These are phyloP conservation scores for Pristionchus fissidentatus DNA, from an alignment of 2,888 invertebrate species.

Conservation along the genomic window DNA sequence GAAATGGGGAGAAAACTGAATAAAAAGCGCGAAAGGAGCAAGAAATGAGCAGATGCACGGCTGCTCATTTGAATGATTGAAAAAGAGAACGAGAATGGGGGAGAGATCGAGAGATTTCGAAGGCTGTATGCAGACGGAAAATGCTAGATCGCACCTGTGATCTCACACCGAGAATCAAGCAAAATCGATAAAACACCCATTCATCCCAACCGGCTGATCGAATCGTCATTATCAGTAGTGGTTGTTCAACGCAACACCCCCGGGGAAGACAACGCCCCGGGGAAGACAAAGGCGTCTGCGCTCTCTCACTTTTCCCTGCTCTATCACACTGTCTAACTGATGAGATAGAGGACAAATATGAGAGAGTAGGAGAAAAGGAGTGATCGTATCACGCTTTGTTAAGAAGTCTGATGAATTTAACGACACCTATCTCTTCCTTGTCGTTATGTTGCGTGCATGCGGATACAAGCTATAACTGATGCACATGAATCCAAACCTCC, in stretches of 20 bases:
- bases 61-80: slow-evolving; percentile 29
- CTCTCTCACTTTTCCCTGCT: not conserved
- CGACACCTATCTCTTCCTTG: slow-evolving; percentile 14
- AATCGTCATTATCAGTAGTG: not conserved
- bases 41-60: slow-evolving; percentile 3
- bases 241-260: not conserved
- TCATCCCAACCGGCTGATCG: not conserved
- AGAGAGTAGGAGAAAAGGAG: not conserved
- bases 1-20: too few species aligned
- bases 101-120: not conserved
- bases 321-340: not conserved
- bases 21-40: slow-evolving; percentile 2
- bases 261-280: not conserved
- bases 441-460: slow-evolving; percentile 1
- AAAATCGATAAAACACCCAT: not conserved
- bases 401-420: slow-evolving; percentile 36
- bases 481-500: too few species aligned
- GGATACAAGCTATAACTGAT: slow-evolving; percentile 37
- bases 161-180: not conserved
- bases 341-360: not conserved
- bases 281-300: not conserved
- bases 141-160: slow-evolving; percentile 17
- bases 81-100: too few species aligned
- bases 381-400: slow-evolving; percentile 17
- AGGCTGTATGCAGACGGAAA: not conserved